Percentiles rank a stretch among this genome's conserved stretches.
These are phyloP conservation scores for Pegoplata infirma DNA, from an alignment of 2,888 invertebrate species.

Conservation along the genomic window DNA sequence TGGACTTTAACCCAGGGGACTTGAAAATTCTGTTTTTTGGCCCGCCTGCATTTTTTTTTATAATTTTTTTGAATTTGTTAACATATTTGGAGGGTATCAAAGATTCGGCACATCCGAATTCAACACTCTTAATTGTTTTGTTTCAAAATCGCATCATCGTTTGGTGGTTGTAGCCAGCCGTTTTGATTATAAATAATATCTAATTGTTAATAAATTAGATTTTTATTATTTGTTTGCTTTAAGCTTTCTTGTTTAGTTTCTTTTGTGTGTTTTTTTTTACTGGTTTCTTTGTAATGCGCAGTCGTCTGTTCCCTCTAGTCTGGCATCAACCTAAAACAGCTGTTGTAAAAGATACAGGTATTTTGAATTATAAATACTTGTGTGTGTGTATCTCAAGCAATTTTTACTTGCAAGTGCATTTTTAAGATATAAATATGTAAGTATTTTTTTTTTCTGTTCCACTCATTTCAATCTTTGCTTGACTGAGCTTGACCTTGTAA, in stretches of 20 bases:
- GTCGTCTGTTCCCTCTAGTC: neutral
- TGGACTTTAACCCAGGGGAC: too few relatives aligned
- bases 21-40: too few relatives aligned
- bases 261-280: neutral
- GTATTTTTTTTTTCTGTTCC: constrained; percentile 30
- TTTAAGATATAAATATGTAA: constrained; percentile 50
- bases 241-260: neutral
- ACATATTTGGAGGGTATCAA: too few relatives aligned
- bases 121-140: too few relatives aligned
- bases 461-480: constrained; percentile 51
- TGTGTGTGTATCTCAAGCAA: constrained; percentile 42
- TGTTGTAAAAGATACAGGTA: constrained; percentile 20
- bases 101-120: too few relatives aligned
- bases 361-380: constrained; percentile 44
- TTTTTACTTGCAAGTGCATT: constrained; percentile 54
- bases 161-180: too few relatives aligned
- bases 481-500: constrained; percentile 64
- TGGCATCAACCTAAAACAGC: constrained; percentile 37
- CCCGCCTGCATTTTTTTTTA: too few relatives aligned
- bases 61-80: too few relatives aligned
- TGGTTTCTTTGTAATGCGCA: neutral
- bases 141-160: too few relatives aligned
- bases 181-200: too few relatives aligned
- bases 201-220: too few relatives aligned
- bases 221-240: neutral